Base-by-base conservation (phyloP, 2,113 vertebrate genomes). In the Phyllopteryx taeniolatus region DNA sequence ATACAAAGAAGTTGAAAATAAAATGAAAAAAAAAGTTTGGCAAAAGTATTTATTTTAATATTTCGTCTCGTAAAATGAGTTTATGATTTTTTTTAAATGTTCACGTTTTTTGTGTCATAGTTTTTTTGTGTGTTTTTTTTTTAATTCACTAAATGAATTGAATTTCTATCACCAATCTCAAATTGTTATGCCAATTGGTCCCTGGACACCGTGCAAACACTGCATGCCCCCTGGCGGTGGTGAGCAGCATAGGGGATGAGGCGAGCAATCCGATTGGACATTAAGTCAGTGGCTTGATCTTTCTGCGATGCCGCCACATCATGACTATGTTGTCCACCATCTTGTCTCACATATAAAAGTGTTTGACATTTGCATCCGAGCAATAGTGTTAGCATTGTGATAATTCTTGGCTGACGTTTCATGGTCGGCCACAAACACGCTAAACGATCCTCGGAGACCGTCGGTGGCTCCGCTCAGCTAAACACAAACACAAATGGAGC, bases 321-420 rank as follows among this genome's bases (percentile, higher is more conserved):
- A 57, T 57, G 0, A 27, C 11, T 5, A 22, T 11, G 27, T 12
- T 22, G 54, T 22, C 54, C 3, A 13, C 22, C 54, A 27, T 9
- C 22, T 57, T 57, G n/a, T 9, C 8, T 27, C 22, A 27, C 27
- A 27, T 27, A 39, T 39, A 6, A 39, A 39, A 39, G 35, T 39
- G 2, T 56, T n/a, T 22, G 53, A n/a, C 3, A 11, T 56, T n/a
- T 56, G 19, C n/a, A 11, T 56, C 8, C 4, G n/a, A n/a, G 9
- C n/a, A n/a, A 15, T 59, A 8, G 22, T 59, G 19, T 42, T 20
- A n/a, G 39, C 61, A 71, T 61, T 14, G 42, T 14, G 54, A 68
- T n/a, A 43, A 77, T 71, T 75, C 72, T 69, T 72, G 72, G 73
- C 77, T 5, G 2, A 68, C 47, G 15, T 75, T 80, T 77, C 62